Evolutionary conservation across 2,797 vertebrate genomes (phyloP), one percentile per base, ranked within the genome.

Genomic region (Xiphorhynchus erythropygius): DNA sequence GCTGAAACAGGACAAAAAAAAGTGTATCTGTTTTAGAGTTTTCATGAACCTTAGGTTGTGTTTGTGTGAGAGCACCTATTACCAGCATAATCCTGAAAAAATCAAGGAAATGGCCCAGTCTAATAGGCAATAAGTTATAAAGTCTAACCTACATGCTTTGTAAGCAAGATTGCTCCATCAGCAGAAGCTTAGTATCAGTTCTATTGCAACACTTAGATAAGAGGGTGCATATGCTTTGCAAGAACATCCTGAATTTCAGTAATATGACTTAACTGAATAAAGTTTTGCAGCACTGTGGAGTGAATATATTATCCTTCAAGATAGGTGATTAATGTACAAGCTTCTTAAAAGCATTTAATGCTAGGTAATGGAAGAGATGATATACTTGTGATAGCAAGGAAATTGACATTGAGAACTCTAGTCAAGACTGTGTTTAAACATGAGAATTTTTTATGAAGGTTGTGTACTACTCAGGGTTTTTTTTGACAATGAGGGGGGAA

Each of bases 1-100:
- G 37, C 39, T 87, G 25, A 74, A 81, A 41, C 14, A 32, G n/a
- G 10, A 33, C 53, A 70, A 57, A 65, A 85, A 85, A 46, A 28
- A 28, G 12, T 1, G 3, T 5, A 12, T 42, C n/a, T 80, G 6
- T 63, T n/a, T 47, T 47, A 35, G 0, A 0, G 17, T 41, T 76
- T 62, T 89, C 13, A 18, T 28, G 10, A 77, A 16, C 11, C 8
- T 37, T 85, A 42, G 0, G 1, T 73, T 84, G 24, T 81, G 11
- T 27, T 87, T 78, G 21, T 70, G 4, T 25, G 37, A 53, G 32
- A 55, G 35, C 32, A 78, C 11, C 17, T 44, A 6, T 80, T 71
- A 42, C 9, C 7, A 68, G 7, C 18, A 41, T 49, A 84, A 44
- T 81, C 18, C 13, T 70, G 33, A 76, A 65, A 65, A 65, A 87